Conservation (phyloP, 1,140 invertebrate species). For the Ostrea denselamellosa region DNA sequence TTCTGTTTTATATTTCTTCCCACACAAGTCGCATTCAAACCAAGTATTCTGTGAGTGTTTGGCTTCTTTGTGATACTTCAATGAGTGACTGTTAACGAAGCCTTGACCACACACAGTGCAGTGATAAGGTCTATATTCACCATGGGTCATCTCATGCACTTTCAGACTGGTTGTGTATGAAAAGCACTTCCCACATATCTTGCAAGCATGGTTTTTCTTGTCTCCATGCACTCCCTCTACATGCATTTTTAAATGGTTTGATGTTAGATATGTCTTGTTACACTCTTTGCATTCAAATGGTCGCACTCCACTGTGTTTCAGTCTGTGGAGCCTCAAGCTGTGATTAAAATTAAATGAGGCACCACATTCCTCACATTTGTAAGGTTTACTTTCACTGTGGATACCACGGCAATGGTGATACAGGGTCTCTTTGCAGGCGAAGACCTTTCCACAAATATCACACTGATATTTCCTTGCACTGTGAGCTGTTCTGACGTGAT, state of each 20-base stretch:
- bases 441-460: conserved; percentile 81
- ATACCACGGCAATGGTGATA: conserved; percentile 80
- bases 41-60: conserved; percentile 74
- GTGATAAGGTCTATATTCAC: conserved; percentile 87
- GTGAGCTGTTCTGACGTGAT: conserved; percentile 93
- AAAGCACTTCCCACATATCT: conserved; percentile 85
- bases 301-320: conserved; percentile 80
- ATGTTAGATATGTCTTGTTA: conserved; percentile 75
- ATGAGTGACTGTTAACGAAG: conserved; percentile 94
- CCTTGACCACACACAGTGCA: conserved; percentile 87
- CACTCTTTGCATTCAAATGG: conserved; percentile 81
- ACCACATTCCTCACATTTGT: conserved; percentile 81
- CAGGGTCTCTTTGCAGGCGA: conserved; percentile 80
- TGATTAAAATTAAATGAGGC: conserved; percentile 82
- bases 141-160: conserved; percentile 90
- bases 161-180: conserved; percentile 92
- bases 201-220: conserved; percentile 68
- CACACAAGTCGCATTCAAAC: conserved; percentile 69
- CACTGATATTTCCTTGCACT: conserved; percentile 72
- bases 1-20: conserved; percentile 72
- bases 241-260: conserved; percentile 72
- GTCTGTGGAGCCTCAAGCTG: conserved; percentile 80
- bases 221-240: conserved; percentile 65
- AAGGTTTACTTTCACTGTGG: conserved; percentile 79
- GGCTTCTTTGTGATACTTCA: conserved; percentile 83